Percentiles rank a stretch among this genome's conserved stretches.
These are phyloP conservation scores for Orthosia incerta DNA, from an alignment of 2,888 invertebrate genomes.

Conservation along the genomic window DNA sequence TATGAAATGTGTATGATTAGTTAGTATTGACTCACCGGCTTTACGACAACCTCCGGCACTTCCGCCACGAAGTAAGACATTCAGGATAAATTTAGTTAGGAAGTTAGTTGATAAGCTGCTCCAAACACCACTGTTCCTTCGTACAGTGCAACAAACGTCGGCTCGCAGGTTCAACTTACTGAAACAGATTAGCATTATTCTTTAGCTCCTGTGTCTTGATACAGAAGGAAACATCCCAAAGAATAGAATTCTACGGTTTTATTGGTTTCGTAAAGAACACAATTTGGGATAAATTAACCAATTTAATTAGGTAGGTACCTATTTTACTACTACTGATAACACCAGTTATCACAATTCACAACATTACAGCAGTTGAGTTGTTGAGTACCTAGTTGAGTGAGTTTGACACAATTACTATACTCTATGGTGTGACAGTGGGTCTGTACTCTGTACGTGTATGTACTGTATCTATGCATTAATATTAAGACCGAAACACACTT, in stretches of 20 bases:
- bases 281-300: background rate
- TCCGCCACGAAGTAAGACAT: slow-evolving; percentile 61
- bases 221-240: background rate
- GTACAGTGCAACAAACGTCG: slow-evolving; percentile 2
- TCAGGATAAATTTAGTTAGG: slow-evolving; percentile 40
- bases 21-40: slow-evolving; percentile 71
- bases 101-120: slow-evolving; percentile 16
- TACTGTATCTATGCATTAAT: too few species aligned
- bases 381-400: too few species aligned
- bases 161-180: too few species aligned
- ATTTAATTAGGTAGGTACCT: too few species aligned
- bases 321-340: background rate
- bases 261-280: background rate
- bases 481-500: too few species aligned
- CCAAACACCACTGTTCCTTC: slow-evolving; percentile 4
- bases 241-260: background rate
- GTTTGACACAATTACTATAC: too few species aligned
- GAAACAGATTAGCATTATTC: background rate
- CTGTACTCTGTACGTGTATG: too few species aligned
- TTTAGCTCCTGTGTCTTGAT: background rate
- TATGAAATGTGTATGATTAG: background rate
- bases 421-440: too few species aligned
- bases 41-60: slow-evolving; percentile 69
- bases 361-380: too few species aligned
- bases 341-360: too few species aligned